phyloP scores from a whole-genome alignment of 2,113 vertebrate species.

The Microcebus griseorufus region DNA sequence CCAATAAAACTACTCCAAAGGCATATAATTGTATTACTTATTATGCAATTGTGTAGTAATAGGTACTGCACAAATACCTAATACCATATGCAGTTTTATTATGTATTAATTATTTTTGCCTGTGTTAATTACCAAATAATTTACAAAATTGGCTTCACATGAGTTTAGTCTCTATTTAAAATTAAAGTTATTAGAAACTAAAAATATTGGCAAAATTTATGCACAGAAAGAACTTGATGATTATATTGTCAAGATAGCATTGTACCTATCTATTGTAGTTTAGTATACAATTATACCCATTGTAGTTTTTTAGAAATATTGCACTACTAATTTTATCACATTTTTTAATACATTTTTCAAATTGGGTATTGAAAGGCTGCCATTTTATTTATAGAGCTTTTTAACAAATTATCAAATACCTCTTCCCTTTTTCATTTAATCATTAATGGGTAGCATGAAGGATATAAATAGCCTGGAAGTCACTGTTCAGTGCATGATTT shows the following conservation, averaged over 20 bases:
- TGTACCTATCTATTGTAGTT: neutral
- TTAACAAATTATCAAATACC: neutral
- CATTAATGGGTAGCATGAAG: neutral
- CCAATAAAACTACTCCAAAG: neutral
- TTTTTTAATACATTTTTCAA: neutral
- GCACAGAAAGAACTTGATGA: neutral
- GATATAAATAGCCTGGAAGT: neutral
- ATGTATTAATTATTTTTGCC: neutral
- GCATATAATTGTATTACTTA: neutral
- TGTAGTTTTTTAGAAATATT: neutral
- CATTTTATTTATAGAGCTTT: neutral
- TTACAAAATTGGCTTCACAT: neutral
- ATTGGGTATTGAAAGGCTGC: neutral
- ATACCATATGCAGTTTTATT: neutral
- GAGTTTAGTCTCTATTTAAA: neutral
- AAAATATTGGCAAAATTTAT: neutral
- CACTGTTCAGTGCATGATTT: neutral
- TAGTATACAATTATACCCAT: neutral
- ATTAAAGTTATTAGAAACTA: neutral
- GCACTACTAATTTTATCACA: neutral
- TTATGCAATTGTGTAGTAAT: neutral
- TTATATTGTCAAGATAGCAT: neutral
- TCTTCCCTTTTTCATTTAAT: neutral
- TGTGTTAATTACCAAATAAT: neutral
- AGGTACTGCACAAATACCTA: neutral